Conservation (phyloP, 2,888 invertebrate species). For the Entomobrya multifasciata region DNA sequence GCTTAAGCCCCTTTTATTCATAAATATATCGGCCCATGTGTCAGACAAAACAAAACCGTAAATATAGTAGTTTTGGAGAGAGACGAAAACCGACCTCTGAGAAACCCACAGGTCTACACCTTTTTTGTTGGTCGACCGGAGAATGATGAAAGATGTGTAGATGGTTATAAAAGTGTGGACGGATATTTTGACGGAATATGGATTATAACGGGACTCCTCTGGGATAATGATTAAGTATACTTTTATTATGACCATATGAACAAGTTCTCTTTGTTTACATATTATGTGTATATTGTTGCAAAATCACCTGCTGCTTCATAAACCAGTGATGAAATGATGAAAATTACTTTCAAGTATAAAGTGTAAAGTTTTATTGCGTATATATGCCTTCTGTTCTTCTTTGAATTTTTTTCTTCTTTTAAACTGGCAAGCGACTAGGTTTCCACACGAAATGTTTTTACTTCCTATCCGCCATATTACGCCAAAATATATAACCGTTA, state of each 20-base stretch:
- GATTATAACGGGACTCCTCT: slow-evolving; percentile 11
- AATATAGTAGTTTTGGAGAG: too few relatives aligned
- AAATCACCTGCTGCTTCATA: slow-evolving; percentile 16
- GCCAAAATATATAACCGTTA: too few relatives aligned
- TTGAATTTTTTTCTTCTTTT: not conserved
- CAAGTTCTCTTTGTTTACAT: not conserved
- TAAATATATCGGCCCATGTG: not conserved
- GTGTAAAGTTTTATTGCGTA: not conserved
- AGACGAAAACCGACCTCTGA: too few relatives aligned
- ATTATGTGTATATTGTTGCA: not conserved
- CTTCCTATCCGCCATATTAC: not conserved
- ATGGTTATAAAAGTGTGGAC: not conserved
- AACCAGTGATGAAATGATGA: too few relatives aligned
- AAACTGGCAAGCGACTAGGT: not conserved
- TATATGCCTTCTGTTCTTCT: not conserved
- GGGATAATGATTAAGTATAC: not conserved
- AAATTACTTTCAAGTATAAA: too few relatives aligned
- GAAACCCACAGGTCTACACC: too few relatives aligned
- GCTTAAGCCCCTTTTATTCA: slow-evolving; percentile 26
- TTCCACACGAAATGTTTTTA: not conserved
- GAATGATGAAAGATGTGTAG: not conserved
- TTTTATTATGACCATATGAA: not conserved
- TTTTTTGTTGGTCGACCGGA: slow-evolving; percentile 12
- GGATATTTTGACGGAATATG: not conserved
- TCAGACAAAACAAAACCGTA: not conserved